phyloP scores from a whole-genome alignment of 1,140 invertebrate genomes.

The Aplysia californica region DNA sequence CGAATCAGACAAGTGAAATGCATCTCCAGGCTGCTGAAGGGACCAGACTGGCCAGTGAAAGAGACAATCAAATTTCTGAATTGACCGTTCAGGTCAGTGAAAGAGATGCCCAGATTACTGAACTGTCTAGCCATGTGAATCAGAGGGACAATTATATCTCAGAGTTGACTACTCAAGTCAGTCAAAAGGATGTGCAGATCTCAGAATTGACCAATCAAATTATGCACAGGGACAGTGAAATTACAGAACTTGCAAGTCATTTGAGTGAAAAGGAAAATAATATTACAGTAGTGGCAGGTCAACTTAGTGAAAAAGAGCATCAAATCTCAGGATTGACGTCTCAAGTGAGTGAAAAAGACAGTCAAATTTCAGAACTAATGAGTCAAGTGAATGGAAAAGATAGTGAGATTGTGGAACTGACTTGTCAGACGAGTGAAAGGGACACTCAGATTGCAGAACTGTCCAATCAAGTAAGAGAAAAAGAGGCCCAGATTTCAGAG shows the following conservation, averaged over 20 bases:
- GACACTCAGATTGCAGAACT: too few species aligned
- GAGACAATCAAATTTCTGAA: not conserved
- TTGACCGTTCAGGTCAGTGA: not conserved
- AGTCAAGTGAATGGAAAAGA: not conserved
- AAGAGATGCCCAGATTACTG: not conserved
- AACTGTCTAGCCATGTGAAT: not conserved
- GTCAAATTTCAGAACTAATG: not conserved
- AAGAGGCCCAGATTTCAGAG: too few species aligned
- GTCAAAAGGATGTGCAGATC: not conserved
- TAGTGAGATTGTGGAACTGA: not conserved
- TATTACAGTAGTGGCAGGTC: not conserved
- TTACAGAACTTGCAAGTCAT: not conserved
- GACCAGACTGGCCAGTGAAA: not conserved
- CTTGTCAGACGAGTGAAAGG: not conserved
- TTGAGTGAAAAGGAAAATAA: not conserved
- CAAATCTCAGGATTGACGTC: not conserved
- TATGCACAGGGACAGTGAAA: not conserved
- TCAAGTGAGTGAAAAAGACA: not conserved
- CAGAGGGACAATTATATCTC: not conserved
- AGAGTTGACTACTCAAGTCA: not conserved
- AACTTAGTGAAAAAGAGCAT: not conserved
- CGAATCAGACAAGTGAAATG: too few species aligned
- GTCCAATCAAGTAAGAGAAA: too few species aligned
- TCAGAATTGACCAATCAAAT: not conserved
- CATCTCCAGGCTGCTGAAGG: too few species aligned